Conservation (phyloP, 1,140 invertebrate species). For the Aleiodes sp. region DNA sequence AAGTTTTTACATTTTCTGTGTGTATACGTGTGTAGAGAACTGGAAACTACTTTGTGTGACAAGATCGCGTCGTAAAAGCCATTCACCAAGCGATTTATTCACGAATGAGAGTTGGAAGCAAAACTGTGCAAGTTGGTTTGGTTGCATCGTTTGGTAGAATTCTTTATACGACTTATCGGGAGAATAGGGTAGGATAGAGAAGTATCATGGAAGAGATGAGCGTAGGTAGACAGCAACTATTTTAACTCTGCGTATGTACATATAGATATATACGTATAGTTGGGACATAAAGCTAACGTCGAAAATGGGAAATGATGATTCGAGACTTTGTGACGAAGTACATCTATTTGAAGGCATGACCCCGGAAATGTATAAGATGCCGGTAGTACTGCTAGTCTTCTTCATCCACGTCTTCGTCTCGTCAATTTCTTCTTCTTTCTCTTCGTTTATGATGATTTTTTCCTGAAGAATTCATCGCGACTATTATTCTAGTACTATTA, state of each 20-base stretch:
- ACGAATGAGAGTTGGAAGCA: neutral
- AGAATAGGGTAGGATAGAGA: neutral
- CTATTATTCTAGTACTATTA: conserved; percentile 37
- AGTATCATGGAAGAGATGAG: neutral
- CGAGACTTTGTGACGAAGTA: conserved; percentile 54
- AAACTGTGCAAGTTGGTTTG: too few relatives aligned
- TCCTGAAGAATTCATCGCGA: conserved; percentile 37
- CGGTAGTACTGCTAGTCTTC: conserved; percentile 28
- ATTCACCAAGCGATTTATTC: conserved; percentile 18
- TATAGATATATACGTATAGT: too few relatives aligned
- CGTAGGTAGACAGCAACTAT: conserved; percentile 28
- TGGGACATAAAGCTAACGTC: conserved; percentile 61
- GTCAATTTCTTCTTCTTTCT: conserved; percentile 2
- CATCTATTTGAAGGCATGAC: conserved; percentile 61
- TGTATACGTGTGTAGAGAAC: neutral
- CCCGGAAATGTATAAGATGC: conserved; percentile 53
- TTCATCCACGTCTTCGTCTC: neutral
- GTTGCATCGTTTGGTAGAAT: neutral
- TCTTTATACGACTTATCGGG: neutral
- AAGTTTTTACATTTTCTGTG: neutral
- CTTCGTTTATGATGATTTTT: conserved; percentile 29
- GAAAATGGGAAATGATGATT: conserved; percentile 41
- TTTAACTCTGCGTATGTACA: conserved; percentile 49
- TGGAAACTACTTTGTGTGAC: conserved; percentile 4
- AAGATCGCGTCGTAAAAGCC: conserved; percentile 11